A percentile compares a stretch with the other conserved stretches of the same genome.
phyloP scores from a whole-genome alignment of 2,888 invertebrate genomes.

The Nomada goodeniana region DNA sequence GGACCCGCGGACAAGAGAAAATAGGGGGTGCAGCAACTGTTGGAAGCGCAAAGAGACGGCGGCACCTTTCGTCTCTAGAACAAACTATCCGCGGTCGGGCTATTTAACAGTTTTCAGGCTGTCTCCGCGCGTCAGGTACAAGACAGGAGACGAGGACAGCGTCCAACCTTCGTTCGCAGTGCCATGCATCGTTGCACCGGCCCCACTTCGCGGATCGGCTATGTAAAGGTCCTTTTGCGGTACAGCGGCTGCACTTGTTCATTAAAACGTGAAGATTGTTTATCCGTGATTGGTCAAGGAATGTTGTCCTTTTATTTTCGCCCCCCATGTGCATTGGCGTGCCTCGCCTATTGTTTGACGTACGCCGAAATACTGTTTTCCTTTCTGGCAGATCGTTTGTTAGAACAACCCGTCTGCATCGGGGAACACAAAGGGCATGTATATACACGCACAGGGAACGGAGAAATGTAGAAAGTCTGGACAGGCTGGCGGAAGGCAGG shows the following conservation, averaged over 20 bases:
- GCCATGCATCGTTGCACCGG: conserved; percentile 60
- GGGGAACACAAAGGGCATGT: background rate
- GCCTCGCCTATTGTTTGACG: conserved; percentile 40
- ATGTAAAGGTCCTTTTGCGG: conserved; percentile 32
- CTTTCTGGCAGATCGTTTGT: conserved; percentile 21
- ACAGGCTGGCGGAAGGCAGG: conserved; percentile 24
- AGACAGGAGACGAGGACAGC: conserved; percentile 69
- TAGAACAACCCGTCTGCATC: background rate
- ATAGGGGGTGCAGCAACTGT: conserved; percentile 48
- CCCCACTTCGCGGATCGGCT: conserved; percentile 33
- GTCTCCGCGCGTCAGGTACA: conserved; percentile 67
- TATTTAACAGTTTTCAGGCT: conserved; percentile 71
- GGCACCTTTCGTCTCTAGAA: conserved; percentile 73
- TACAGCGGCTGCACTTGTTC: conserved; percentile 64
- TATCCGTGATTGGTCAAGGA: conserved; percentile 18
- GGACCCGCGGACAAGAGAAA: conserved; percentile 18
- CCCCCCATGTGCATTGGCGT: background rate
- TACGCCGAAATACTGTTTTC: conserved; percentile 7
- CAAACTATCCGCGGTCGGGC: conserved; percentile 61
- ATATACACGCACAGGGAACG: background rate
- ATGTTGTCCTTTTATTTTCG: background rate
- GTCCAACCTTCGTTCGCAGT: conserved; percentile 53
- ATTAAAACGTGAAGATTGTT: conserved; percentile 62
- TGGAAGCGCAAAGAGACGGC: conserved; percentile 67
- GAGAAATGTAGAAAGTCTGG: conserved; percentile 28